Conservation (phyloP, 2,888 invertebrate species). For the Stenodema calcarata region DNA sequence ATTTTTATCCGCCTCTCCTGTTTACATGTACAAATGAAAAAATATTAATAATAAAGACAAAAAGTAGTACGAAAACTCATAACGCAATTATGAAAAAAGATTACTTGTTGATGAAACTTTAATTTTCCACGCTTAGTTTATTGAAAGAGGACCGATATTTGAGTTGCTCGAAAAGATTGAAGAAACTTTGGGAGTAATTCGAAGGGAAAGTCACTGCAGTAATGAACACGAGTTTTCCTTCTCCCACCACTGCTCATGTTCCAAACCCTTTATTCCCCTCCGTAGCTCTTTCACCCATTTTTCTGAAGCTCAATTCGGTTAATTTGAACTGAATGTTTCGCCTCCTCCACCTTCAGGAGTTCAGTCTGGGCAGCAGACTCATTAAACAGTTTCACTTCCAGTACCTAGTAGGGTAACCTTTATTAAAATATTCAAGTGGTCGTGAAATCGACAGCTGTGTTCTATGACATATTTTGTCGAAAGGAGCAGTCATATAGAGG, state of each 20-base stretch:
- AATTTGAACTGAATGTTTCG: background rate
- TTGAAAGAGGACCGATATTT: constrained; percentile 24
- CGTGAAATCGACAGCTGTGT: no score
- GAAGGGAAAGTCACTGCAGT: constrained; percentile 1
- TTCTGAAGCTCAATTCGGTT: background rate
- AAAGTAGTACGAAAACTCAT: background rate
- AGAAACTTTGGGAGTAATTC: constrained; percentile 7
- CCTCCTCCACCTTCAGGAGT: background rate
- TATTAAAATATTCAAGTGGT: no score
- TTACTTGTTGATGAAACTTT: background rate
- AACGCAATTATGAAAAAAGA: background rate
- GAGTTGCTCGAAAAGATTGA: constrained; percentile 1
- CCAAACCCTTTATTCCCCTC: no score
- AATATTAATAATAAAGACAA: background rate
- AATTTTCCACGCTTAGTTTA: background rate
- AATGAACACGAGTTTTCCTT: constrained; percentile 17
- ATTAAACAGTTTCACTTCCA: background rate
- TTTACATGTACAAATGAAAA: background rate
- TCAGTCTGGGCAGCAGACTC: background rate
- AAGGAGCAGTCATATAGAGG: no score
- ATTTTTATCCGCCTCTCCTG: background rate
- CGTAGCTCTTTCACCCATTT: background rate
- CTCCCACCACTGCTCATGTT: background rate
- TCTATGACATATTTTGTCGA: no score
- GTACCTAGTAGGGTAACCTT: no score